Base-by-base conservation (phyloP, 2,888 invertebrate species). In the Exocentrus adspersus region DNA sequence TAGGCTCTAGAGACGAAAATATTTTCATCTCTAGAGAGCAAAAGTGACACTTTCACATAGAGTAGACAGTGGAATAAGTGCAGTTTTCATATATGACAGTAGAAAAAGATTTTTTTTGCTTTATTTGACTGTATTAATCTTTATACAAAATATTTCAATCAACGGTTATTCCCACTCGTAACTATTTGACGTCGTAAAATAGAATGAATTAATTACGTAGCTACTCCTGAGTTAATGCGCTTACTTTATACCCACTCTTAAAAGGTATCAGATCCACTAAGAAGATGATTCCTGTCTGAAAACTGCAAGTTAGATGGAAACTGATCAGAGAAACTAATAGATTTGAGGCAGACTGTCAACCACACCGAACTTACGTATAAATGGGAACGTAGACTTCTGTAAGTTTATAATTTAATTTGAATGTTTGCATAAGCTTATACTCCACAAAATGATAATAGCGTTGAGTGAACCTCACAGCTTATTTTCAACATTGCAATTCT, bases 361-460 rank as follows among this genome's bases (percentile, higher is more conserved):
- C 65, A 37, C 69, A 71, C 37, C 65, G 64, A 72, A 70, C 64
- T 72, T 66, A 45, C 48, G 50, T 60, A 52, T 64, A 56, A 71
- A 70, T 67, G 69, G 67, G 70, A 69, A 70, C 64, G 68, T 68
- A 71, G 60, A 68, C 62, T 59, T 65, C 63, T 62, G 68, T 59
- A 66, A 72, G 63, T 72, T 69, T 57, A 64, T 72, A 71, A 72
- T 72, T 68, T 65, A 71, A 70, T 72, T 72, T 65, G 51, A 66
- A 70, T 68, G 68, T 72, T 72, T 70, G 66, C 64, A 64, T 58
- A 64, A 65, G 65, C 64, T 72, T 67, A 68, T 65, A 68, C 67
- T 64, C 60, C 67, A 57, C 56, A 67, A 65, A 64, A 68, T 67
- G 54, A 68, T 71, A 53, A 53, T 45, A 45, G 28, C 62, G 57